Percentiles rank a stretch among this genome's conserved stretches.
phyloP scores from a whole-genome alignment of 2,113 vertebrate genomes.

The Notothenia coriiceps region DNA sequence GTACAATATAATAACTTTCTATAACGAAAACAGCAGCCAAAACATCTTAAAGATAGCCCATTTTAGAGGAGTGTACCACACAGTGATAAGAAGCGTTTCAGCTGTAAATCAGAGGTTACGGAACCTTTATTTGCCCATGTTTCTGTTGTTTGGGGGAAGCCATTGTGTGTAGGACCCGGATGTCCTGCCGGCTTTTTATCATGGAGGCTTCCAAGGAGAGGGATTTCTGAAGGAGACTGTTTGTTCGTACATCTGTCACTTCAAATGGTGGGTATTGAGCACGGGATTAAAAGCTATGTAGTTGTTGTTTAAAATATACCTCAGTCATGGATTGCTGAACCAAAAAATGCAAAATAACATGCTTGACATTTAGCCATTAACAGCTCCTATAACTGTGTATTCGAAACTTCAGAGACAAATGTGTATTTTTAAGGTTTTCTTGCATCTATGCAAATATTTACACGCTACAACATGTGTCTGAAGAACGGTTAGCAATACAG shows the following conservation, averaged over 20 bases:
- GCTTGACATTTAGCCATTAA: not conserved
- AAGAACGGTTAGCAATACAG: not conserved
- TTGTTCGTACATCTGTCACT: fast-evolving
- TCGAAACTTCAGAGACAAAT: not conserved
- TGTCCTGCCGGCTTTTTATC: constrained; percentile 34
- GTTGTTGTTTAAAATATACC: fast-evolving
- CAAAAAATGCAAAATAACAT: too few species aligned
- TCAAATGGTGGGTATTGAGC: not conserved
- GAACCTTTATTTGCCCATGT: not conserved
- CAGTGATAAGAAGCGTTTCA: not conserved
- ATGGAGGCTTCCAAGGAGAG: constrained; percentile 49
- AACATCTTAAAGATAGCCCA: not conserved
- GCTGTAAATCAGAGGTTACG: not conserved
- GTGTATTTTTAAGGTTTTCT: not conserved
- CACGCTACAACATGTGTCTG: too few species aligned
- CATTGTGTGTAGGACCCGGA: constrained; percentile 48
- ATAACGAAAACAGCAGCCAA: not conserved
- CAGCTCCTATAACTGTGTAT: too few species aligned
- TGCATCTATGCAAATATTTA: not conserved
- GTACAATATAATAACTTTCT: not conserved
- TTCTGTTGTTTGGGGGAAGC: constrained; percentile 41
- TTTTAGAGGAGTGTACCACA: not conserved
- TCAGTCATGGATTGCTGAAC: not conserved
- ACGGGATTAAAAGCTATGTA: fast-evolving
- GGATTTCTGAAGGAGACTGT: constrained; percentile 75